Base-by-base conservation (phyloP, 2,113 vertebrate species). In the Pitta sordida region DNA sequence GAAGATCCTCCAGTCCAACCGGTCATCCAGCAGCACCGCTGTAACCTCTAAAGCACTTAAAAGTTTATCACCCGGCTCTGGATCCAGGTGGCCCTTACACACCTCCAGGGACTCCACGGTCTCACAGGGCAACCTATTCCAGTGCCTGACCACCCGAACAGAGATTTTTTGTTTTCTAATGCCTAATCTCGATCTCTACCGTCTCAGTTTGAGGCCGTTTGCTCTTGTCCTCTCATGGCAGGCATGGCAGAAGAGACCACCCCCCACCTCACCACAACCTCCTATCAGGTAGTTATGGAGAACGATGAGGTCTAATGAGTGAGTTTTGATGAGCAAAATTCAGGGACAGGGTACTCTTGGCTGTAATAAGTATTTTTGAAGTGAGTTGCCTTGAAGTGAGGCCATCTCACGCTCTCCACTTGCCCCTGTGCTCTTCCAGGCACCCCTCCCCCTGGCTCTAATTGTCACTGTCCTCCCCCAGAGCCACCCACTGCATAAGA, bases 401-500 rank as follows among this genome's bases (percentile, higher is more conserved):
- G 10, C 11, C 2, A 1, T 36, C 2, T 19, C 15, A 37, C 0
- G 0, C 13, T 23, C 5, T 36, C 2, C 13, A 3, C 36, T 27
- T 30, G 29, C 15, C 34, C 2, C 1, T 34, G 16, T 17, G 7
- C 6, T 20, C 7, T 6, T 9, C 4, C 10, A 3, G 49, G 6
- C 5, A 8, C 5, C 7, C 8, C 7, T 4, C 6, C 5, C 2
- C 11, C 3, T 0, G 0, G 16, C 3, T 49, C 48, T 49, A 12
- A 22, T 49, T 14, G n/a, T 6, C 19, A 2, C 0, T 30, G 16
- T 21, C 6, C 16, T 32, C 6, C 9, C 7, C 5, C 6, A 4
- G 30, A 6, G 2, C 3, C 1, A 4, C 14, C 3, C 27, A 5
- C 0, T 0, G 15, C 1, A 1, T 2, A 1, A 4, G 17, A 4